These are phyloP conservation scores for Chymomyza costata DNA, from an alignment of 1,140 invertebrate species.

Conservation along the genomic window DNA sequence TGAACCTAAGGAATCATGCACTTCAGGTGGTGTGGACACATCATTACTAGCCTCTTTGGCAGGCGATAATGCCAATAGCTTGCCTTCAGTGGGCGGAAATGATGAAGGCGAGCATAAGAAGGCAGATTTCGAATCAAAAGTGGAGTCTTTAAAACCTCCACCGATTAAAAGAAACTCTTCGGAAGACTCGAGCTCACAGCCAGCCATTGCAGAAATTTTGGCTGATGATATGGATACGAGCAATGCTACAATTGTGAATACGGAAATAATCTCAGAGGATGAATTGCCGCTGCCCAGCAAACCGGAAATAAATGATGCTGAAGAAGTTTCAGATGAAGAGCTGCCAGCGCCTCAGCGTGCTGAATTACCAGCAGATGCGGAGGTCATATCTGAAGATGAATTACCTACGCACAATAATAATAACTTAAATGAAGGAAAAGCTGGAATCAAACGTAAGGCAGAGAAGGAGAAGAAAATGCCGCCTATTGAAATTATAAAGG, in stretches of 20 bases:
- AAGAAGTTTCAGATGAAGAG: slow-evolving; percentile 85
- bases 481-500: background rate
- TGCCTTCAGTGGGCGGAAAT: slow-evolving; percentile 74
- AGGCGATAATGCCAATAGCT: slow-evolving; percentile 74
- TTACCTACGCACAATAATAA: slow-evolving; percentile 77
- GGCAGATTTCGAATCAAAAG: slow-evolving; percentile 51
- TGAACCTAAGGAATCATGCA: slow-evolving; percentile 45
- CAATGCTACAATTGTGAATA: slow-evolving; percentile 78
- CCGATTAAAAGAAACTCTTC: slow-evolving; percentile 52
- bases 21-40: slow-evolving; percentile 52
- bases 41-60: slow-evolving; percentile 65
- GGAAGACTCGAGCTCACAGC: slow-evolving; percentile 50
- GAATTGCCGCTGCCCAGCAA: slow-evolving; percentile 76
- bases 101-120: slow-evolving; percentile 60
- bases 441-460: slow-evolving; percentile 51
- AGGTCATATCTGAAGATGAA: slow-evolving; percentile 89
- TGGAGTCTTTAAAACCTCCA: slow-evolving; percentile 16
- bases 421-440: slow-evolving; percentile 78
- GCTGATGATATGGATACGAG: slow-evolving; percentile 51
- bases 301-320: slow-evolving; percentile 76
- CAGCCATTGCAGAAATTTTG: slow-evolving; percentile 52
- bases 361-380: slow-evolving; percentile 86
- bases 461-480: slow-evolving; percentile 33
- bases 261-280: slow-evolving; percentile 83
- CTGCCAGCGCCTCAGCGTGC: slow-evolving; percentile 84